Base-by-base conservation (phyloP, 2,113 vertebrate species). In the Laticauda colubrina region DNA sequence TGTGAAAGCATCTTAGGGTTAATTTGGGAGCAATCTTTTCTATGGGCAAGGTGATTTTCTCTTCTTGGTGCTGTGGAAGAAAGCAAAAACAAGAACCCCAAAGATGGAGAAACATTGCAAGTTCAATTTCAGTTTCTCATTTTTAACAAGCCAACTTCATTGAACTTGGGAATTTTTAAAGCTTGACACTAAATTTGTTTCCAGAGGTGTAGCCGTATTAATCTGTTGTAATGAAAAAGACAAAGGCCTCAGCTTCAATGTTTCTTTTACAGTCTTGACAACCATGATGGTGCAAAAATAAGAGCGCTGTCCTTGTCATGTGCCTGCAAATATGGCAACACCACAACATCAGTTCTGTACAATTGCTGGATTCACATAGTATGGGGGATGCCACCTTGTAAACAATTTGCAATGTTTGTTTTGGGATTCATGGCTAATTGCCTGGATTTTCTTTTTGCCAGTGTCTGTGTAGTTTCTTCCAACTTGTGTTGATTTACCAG, bases 381-480 rank as follows among this genome's bases (percentile, higher is more conserved):
- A 55, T 26, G 75, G 88, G 92, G 90, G 88, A 64, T 11, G 11
- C 43, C 2, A 59, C 23, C n/a, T 93, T 14, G 21, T 21, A 86
- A 93, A 64, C n/a, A 24, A 34, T 90, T 90, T 90, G 92, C 81
- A 93, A 87, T 64, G 88, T 87, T 89, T 93, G 75, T 59, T 34
- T 93, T 75, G 26, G 88, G 88, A 61, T 59, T 56, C 61, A 8
- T 90, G 88, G 88, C 88, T 90, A n/a, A 61, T 59, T 12, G 20
- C 55, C 57, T 90, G 90, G 88, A 48, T 93, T 93, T 93, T 90
- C 55, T 45, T 93, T 90, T 48, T 88, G 75, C 61, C 75, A 54
- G 53, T 20, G 43, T n/a, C 11, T 86, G 43, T 86, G 2, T 86
- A 53, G 45, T 29, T 48, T 57, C 7, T 39, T 85, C 4, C 39